phyloP scores from a whole-genome alignment of 2,113 vertebrate species.

The Plectropomus leopardus region DNA sequence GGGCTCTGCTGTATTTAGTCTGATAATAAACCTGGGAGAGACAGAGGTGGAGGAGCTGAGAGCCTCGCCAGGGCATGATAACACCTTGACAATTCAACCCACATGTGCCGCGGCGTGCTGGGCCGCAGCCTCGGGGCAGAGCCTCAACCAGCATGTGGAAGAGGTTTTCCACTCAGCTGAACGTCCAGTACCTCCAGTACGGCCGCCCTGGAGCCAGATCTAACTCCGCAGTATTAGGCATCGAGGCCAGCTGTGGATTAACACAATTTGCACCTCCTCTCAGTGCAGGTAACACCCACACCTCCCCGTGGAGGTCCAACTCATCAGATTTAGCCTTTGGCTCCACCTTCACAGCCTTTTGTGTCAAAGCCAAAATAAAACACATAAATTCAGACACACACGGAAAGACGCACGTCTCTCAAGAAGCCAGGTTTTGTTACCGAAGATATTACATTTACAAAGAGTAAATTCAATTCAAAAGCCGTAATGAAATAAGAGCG shows the following conservation, averaged over 20 bases:
- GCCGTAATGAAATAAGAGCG: conserved; percentile 73
- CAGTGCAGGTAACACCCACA: conserved; percentile 64
- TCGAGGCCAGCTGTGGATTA: conserved; percentile 81
- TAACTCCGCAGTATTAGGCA: conserved; percentile 57
- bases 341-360: conserved; percentile 61
- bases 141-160: conserved; percentile 77
- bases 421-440: conserved; percentile 67
- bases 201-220: conserved; percentile 54
- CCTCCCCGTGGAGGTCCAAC: conserved; percentile 53
- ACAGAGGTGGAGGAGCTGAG: conserved; percentile 62
- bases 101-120: conserved; percentile 76
- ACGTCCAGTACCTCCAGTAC: conserved; percentile 63
- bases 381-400: conserved; percentile 23
- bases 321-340: conserved; percentile 49
- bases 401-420: conserved; percentile 31
- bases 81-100: conserved; percentile 84
- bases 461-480: conserved; percentile 70
- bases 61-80: conserved; percentile 70
- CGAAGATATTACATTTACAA: conserved; percentile 59
- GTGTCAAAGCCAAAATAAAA: conserved; percentile 64
- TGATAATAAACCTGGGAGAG: conserved; percentile 73
- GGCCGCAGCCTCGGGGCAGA: conserved; percentile 74
- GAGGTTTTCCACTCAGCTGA: conserved; percentile 82
- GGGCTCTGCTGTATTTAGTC: conserved; percentile 65
- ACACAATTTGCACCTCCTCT: conserved; percentile 83